These are phyloP conservation scores for Helicoverpa armigera DNA, from an alignment of 1,140 invertebrate species.

Conservation along the genomic window DNA sequence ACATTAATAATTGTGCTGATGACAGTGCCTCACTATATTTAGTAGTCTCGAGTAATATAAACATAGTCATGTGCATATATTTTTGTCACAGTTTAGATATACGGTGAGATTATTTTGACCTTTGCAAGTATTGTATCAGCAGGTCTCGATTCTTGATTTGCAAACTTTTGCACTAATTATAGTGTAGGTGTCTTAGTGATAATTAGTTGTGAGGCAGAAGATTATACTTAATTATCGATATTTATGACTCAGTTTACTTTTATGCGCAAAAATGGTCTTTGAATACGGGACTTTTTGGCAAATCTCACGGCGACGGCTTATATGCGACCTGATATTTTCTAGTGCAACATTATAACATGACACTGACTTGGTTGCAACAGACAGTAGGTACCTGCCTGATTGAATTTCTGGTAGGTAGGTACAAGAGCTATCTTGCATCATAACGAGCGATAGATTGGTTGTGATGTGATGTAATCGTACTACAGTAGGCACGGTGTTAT, in stretches of 20 bases:
- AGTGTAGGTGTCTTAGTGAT: neutral
- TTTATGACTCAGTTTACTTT: neutral
- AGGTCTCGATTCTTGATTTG: constrained; percentile 8
- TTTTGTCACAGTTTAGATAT: constrained; percentile 13
- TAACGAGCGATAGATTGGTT: neutral
- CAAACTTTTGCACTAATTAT: neutral
- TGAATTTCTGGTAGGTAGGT: neutral
- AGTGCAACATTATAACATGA: neutral
- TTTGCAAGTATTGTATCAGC: neutral
- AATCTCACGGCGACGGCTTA: neutral
- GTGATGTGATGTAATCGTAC: constrained; percentile 9
- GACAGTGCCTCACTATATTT: constrained; percentile 52
- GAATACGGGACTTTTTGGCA: neutral
- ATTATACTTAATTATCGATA: neutral
- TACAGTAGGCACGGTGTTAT: neutral
- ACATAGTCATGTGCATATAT: constrained; percentile 12
- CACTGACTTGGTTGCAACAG: constrained; percentile 24
- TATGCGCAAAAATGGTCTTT: neutral
- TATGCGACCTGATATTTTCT: constrained; percentile 9
- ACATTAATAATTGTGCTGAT: constrained; percentile 50
- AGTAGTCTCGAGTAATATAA: constrained; percentile 48
- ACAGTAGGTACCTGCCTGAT: constrained; percentile 7
- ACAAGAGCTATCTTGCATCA: neutral
- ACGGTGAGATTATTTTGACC: neutral
- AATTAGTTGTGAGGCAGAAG: neutral